Base-by-base conservation (phyloP, 2,888 invertebrate species). In the Agrilus biguttatus region DNA sequence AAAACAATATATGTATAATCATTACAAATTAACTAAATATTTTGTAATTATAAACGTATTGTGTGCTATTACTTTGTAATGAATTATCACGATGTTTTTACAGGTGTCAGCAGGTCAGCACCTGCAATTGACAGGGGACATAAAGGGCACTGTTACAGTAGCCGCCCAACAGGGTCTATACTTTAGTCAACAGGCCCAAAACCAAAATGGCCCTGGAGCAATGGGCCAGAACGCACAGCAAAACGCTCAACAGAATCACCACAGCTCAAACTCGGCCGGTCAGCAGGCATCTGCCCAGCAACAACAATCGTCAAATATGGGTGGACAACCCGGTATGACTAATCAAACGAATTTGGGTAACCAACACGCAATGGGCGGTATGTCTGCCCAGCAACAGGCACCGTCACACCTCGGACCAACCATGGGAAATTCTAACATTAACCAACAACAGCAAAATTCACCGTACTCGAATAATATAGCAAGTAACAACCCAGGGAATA, bases 31-130 rank as follows among this genome's bases (percentile, higher is more conserved):
- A 8, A 23, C n/a, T n/a, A n/a, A n/a, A 17, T 17, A 17, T 17
- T 2, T 4, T 17, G 17, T 17, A 17, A 17, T 4, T 17, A 17
- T 17, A 17, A 17, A 17, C 17, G 4, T 10, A 10, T 10, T 10
- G 8, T 10, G 2, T 21, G 6, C 5, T 21, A 21, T 6, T 21
- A 21, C 5, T 21, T 21, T 3, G 21, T 21, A 21, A 5, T 6
- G 7, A 21, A 21, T 21, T 21, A 21, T 21, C 21, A 21, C 21
- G 5, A 21, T 40, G 28, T 12, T 13, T 45, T 55, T 57, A 21
- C 64, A 88, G 87, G 87, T 88, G 54, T 85, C 86, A 2, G 84
- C 87, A 53, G 88, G 87, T 28, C 90, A 90, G 66, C 87, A 86
- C 60, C 77, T 87, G 73, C 81, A 83, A 65, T 72, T 85, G 53